Evolutionary conservation across 2,888 invertebrate species (phyloP).

Genomic region (Tipula lateralis): DNA sequence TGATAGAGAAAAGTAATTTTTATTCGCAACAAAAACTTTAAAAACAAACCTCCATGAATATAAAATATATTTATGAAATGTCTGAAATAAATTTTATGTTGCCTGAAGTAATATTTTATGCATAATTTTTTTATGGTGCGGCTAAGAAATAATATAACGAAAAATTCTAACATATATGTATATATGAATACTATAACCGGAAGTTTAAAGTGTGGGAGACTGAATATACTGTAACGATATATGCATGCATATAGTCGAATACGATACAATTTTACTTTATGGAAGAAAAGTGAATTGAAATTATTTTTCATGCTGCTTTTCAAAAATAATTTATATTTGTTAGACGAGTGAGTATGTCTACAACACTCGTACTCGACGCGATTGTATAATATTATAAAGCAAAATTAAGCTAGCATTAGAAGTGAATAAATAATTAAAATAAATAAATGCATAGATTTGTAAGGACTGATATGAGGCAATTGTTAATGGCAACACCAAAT

Average conservation of each 20-base stretch:
- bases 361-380: not conserved
- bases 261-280: not conserved
- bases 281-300: slow-evolving; percentile 2
- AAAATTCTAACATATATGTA: not conserved
- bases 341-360: not conserved
- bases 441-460: not conserved
- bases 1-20: not conserved
- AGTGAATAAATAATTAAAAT: slow-evolving; percentile 24
- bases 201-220: slow-evolving; percentile 19
- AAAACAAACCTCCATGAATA: not conserved
- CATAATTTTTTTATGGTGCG: not conserved
- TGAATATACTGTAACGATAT: not conserved
- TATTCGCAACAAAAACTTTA: not conserved
- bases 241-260: not conserved
- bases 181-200: not conserved
- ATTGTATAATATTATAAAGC: not conserved
- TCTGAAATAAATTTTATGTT: slow-evolving; percentile 3
- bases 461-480: not conserved
- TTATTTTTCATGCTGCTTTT: slow-evolving; percentile 11
- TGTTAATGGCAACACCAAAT: not conserved
- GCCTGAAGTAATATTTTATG: slow-evolving; percentile 2
- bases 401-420: not conserved
- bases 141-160: not conserved
- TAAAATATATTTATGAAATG: slow-evolving; percentile 7
- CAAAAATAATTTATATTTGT: not conserved